Evolutionary conservation across 2,888 invertebrate species (phyloP).

Genomic region (Pharmacophagus antenor): DNA sequence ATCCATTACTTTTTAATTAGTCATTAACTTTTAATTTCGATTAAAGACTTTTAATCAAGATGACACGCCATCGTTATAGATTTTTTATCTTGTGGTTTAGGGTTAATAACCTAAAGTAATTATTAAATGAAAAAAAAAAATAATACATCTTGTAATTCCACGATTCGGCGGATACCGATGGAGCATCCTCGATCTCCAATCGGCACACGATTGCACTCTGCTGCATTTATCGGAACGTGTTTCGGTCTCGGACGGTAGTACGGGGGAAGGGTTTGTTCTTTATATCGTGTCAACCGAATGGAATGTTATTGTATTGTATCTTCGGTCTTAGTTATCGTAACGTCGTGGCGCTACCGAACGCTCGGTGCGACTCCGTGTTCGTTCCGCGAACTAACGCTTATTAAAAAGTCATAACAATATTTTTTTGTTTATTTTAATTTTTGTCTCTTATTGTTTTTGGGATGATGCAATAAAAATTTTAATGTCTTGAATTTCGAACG

Average conservation of each 20-base stretch:
- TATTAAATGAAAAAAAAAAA: not conserved
- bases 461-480: conserved; percentile 76
- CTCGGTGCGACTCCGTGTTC: conserved; percentile 45
- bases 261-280: not conserved
- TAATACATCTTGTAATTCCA: conserved; percentile 19
- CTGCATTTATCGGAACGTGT: conserved; percentile 4
- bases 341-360: conserved; percentile 32
- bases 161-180: not conserved
- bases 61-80: too few relatives aligned
- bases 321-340: not conserved
- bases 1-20: too few relatives aligned
- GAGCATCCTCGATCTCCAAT: not conserved
- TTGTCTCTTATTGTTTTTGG: conserved; percentile 56
- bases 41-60: too few relatives aligned
- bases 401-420: conserved; percentile 36
- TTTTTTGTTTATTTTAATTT: not conserved
- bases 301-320: conserved; percentile 27
- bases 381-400: conserved; percentile 30
- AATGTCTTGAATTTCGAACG: conserved; percentile 50
- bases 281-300: conserved; percentile 1
- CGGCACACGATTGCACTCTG: conserved; percentile 3
- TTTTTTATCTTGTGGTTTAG: too few relatives aligned
- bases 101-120: not conserved
- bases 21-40: too few relatives aligned
- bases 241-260: too few relatives aligned